Evolutionary conservation across 2,888 invertebrate species (phyloP).

Genomic region (Acleris cristana): DNA sequence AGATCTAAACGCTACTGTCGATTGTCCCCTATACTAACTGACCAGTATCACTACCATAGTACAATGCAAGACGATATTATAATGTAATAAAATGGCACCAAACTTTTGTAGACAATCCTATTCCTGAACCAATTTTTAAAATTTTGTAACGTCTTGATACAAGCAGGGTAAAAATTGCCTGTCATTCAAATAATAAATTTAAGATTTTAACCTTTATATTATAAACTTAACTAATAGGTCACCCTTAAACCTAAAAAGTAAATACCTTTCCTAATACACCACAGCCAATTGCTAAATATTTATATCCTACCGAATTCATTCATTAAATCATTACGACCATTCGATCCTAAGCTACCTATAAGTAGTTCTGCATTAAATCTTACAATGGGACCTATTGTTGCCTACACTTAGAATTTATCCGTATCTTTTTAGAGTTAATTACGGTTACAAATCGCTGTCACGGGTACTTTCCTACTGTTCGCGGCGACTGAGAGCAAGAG

Average conservation of each 20-base stretch:
- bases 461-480: conserved; percentile 10
- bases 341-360: conserved; percentile 9
- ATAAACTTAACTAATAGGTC: conserved; percentile 26
- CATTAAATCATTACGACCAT: conserved; percentile 12
- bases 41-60: conserved; percentile 11
- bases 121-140: conserved; percentile 71
- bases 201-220: conserved; percentile 56
- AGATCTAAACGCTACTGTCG: too few relatives aligned
- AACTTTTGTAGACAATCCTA: conserved; percentile 49
- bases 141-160: conserved; percentile 69
- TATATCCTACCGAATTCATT: conserved; percentile 8
- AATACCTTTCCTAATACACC: conserved; percentile 21
- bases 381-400: conserved; percentile 37
- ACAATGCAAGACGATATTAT: conserved; percentile 28
- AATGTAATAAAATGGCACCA: conserved; percentile 30
- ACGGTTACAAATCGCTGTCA: conserved; percentile 8
- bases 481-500: conserved; percentile 1
- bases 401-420: conserved; percentile 32
- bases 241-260: conserved; percentile 20
- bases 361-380: conserved; percentile 22
- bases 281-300: conserved; percentile 19
- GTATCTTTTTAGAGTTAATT: conserved; percentile 18
- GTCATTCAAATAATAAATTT: conserved; percentile 66
- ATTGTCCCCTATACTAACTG: too few relatives aligned
- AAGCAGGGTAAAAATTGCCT: conserved; percentile 79